These are phyloP conservation scores for Chunga burmeisteri DNA, from an alignment of 2,113 vertebrate species.

Conservation along the genomic window DNA sequence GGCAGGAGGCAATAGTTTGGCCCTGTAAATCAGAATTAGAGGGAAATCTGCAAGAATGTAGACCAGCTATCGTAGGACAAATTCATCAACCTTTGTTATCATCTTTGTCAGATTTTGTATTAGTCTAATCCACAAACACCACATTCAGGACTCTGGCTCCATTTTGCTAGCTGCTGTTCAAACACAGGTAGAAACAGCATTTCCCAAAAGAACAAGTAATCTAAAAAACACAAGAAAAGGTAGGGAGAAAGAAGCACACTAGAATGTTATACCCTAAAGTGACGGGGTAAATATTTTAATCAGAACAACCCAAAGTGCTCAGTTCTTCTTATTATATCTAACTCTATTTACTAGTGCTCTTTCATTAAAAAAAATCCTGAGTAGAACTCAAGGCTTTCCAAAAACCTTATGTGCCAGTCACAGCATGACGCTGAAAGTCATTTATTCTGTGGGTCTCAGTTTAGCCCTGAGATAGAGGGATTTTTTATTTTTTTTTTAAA, in stretches of 20 bases:
- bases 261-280: not conserved
- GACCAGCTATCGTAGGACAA: not conserved
- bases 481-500: not conserved
- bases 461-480: not conserved
- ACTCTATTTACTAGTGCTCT: not conserved
- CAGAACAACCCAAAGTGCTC: not conserved
- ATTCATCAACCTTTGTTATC: not conserved
- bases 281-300: not conserved
- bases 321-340: not conserved
- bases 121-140: not conserved
- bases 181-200: not conserved
- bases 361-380: not conserved
- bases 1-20: fast-evolving
- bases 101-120: not conserved
- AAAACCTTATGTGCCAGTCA: not conserved
- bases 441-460: not conserved
- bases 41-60: not conserved
- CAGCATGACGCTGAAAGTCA: not conserved
- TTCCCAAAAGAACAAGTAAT: not conserved
- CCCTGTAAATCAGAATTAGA: not conserved
- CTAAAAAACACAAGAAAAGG: not conserved
- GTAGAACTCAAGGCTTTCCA: not conserved
- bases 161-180: not conserved
- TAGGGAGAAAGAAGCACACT: not conserved
- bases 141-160: not conserved